Conservation (phyloP, 2,888 invertebrate species). For the Rhimphoctona megacephalus region DNA sequence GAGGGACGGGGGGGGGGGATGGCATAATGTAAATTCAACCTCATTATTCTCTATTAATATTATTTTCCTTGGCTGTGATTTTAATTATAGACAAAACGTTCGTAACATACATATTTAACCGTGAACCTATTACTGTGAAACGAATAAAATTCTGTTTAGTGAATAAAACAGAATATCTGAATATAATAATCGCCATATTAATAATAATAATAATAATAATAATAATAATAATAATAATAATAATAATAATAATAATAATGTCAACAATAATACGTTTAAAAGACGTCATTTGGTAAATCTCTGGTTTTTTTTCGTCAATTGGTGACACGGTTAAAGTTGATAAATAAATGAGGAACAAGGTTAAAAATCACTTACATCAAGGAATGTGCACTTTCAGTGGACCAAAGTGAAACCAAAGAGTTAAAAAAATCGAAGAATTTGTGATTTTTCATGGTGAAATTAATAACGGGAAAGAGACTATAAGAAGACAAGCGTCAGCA, state of each 20-base stretch:
- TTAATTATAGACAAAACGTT: constrained; percentile 61
- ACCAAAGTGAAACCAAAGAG: constrained; percentile 36
- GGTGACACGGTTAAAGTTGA: neutral
- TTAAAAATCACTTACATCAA: neutral
- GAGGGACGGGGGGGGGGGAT: neutral
- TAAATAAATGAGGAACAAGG: neutral
- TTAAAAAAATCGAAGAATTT: neutral
- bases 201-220: too few species aligned
- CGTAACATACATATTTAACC: constrained; percentile 13
- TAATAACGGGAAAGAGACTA: too few species aligned
- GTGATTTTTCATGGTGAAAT: neutral
- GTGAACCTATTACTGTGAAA: constrained; percentile 14
- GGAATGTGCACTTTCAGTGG: constrained; percentile 23
- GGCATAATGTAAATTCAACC: constrained; percentile 52
- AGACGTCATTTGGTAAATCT: constrained; percentile 31
- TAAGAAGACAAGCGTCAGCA: neutral
- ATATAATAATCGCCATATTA: constrained; percentile 8
- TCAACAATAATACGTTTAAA: constrained; percentile 61
- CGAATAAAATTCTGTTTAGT: constrained; percentile 30
- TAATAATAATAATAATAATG: constrained; percentile 47
- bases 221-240: constrained; percentile 12
- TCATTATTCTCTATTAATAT: constrained; percentile 49
- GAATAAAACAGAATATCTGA: constrained; percentile 33
- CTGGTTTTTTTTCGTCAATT: neutral
- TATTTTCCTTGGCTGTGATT: constrained; percentile 69